Percentiles rank a stretch among this genome's conserved stretches.
phyloP scores from a whole-genome alignment of 2,888 invertebrate species.

The Melieria picta region DNA sequence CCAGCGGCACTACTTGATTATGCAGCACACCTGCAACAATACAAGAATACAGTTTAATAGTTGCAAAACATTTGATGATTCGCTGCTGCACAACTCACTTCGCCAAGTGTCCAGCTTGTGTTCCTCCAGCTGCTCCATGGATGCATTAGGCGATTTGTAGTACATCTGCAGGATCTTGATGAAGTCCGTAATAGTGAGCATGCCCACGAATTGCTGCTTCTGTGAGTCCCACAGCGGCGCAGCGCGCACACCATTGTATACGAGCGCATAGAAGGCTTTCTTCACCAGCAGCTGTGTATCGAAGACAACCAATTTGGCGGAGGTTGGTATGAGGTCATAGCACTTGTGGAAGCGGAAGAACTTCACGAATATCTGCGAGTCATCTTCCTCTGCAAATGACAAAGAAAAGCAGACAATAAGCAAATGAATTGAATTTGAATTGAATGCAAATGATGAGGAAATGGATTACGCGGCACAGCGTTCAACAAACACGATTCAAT shows the following conservation, averaged over 20 bases:
- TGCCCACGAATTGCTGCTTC: constrained; percentile 93
- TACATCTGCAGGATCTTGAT: constrained; percentile 98
- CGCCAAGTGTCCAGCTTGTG: constrained; percentile 97
- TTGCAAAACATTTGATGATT: background rate
- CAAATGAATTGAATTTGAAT: background rate
- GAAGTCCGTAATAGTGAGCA: constrained; percentile 99
- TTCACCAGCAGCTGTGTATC: constrained; percentile 98
- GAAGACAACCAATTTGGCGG: constrained; percentile 98
- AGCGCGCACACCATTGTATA: constrained; percentile 97
- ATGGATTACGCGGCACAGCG: background rate
- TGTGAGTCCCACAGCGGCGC: constrained; percentile 97
- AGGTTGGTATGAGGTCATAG: constrained; percentile 99
- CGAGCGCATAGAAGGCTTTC: constrained; percentile 99
- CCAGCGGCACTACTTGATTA: constrained; percentile 85
- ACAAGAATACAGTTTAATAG: background rate
- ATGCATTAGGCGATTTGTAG: constrained; percentile 90
- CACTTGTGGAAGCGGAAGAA: constrained; percentile 99
- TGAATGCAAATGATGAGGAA: background rate
- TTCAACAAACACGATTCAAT: background rate
- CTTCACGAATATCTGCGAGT: constrained; percentile 96
- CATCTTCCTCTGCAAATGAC: constrained; percentile 85
- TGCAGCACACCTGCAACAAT: constrained; percentile 78
- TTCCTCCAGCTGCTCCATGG: constrained; percentile 97
- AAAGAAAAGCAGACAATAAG: constrained; percentile 14
- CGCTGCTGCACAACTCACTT: constrained; percentile 69